phyloP scores from a whole-genome alignment of 2,888 invertebrate genomes.

The Loripinus fragilis region DNA sequence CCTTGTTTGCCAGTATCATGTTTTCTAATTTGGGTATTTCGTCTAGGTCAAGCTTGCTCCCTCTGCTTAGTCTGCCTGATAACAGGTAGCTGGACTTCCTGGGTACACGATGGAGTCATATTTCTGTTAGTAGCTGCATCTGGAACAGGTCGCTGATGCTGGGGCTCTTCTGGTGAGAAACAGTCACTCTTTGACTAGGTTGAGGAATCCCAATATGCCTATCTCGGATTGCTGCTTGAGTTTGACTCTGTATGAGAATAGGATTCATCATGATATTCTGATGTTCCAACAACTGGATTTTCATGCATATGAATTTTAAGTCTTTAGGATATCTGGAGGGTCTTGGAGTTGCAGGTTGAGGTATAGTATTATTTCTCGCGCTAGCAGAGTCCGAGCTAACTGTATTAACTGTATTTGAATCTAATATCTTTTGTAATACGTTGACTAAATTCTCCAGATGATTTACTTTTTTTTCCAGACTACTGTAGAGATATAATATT shows the following conservation, averaged over 20 bases:
- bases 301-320: not conserved
- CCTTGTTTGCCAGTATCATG: too few species aligned
- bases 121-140: not conserved
- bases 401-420: not conserved
- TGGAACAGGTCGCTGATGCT: not conserved
- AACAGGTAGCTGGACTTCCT: not conserved
- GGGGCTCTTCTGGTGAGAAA: not conserved
- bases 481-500: constrained; percentile 9
- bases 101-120: not conserved
- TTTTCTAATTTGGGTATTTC: too few species aligned
- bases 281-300: not conserved
- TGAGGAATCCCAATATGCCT: not conserved
- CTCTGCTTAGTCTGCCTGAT: not conserved
- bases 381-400: not conserved
- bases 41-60: too few species aligned
- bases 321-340: not conserved
- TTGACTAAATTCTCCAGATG: not conserved
- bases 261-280: not conserved
- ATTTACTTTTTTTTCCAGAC: not conserved
- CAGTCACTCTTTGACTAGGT: too few species aligned
- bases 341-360: not conserved
- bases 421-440: not conserved
- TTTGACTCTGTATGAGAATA: not conserved
- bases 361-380: not conserved
- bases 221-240: not conserved